These are phyloP conservation scores for Probaryconus sp. DNA, from an alignment of 1,140 invertebrate genomes.

Conservation along the genomic window DNA sequence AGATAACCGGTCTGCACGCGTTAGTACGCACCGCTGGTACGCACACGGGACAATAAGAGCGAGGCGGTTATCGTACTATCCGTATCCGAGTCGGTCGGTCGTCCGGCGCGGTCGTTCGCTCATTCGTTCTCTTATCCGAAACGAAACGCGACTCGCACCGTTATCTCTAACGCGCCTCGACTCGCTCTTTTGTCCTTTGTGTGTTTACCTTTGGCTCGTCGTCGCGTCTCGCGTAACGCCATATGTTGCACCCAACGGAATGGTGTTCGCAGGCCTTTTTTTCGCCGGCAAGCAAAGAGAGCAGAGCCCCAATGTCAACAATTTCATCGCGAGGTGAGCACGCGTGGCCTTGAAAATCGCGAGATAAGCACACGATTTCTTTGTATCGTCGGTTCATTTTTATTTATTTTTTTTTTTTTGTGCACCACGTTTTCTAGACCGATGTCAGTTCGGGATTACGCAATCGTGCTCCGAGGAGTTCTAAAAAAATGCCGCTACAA, in stretches of 20 bases:
- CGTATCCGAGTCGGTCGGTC: background rate
- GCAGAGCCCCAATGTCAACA: background rate
- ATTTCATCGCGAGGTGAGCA: no score
- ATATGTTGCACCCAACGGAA: slow-evolving; percentile 13
- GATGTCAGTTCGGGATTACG: no score
- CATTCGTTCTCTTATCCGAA: slow-evolving; percentile 28
- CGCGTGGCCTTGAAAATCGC: no score
- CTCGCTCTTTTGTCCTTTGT: slow-evolving; percentile 23
- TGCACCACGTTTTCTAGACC: no score
- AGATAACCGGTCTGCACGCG: slow-evolving; percentile 4
- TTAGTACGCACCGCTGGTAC: background rate
- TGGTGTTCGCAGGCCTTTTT: slow-evolving; percentile 11
- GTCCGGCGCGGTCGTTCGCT: background rate
- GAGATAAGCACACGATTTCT: no score
- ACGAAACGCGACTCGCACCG: slow-evolving; percentile 15
- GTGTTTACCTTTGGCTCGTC: slow-evolving; percentile 14
- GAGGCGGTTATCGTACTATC: no score
- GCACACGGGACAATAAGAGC: background rate
- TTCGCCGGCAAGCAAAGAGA: background rate
- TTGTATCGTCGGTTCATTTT: no score
- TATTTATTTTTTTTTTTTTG: no score
- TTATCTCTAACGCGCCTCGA: slow-evolving; percentile 14
- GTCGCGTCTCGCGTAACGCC: slow-evolving; percentile 5
- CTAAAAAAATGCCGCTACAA: no score
- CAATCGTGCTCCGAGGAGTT: no score